Evolutionary conservation across 2,113 vertebrate species (phyloP), one percentile per base, ranked within the genome.

Genomic region (Psammodynastes pulverulentus): DNA sequence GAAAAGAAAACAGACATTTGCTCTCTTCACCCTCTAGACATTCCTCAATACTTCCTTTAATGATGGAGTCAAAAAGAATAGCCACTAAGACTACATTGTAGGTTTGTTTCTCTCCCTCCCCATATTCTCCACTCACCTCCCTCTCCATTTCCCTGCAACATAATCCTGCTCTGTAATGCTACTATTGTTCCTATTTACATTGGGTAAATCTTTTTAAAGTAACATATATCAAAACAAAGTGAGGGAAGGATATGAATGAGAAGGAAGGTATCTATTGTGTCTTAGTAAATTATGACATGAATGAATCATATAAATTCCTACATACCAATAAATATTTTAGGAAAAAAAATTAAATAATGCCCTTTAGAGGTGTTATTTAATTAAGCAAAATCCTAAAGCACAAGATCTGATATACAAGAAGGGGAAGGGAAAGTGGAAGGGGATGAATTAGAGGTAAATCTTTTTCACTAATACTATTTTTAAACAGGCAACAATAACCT

Each of bases 1-100:
- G 96, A 97, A 98, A 98, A 96, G 97, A 97, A 98, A 98, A 97
- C 97, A 97, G 96, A 89, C 97, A 96, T 96, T 96, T 98, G 96
- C 96, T 96, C 97, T 97, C 96, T 96, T 97, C 97, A 97, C 97
- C 97, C 97, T 96, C 97, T 95, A 95, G 96, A 96, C 92, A 39
- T 90, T 94, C 72, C 96, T 97, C 96, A 97, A 98, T 97, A 97
- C 97, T 96, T 97, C 94, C 84, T 96, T 96, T 97, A 97, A 97
- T 98, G 97, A 97, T 96, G 96, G 96, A 97, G 97, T 96, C 96
- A 97, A 97, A 97, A 89, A 96, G 96, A 96, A 96, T 94, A 94
- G 95, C 94, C 95, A 96, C 95, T 94, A 96, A 97, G 96, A 97
- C 97, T 93, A 93, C 95, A 94, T 95, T 93, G 56, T 91, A 45